Base-by-base conservation (phyloP, 2,888 invertebrate species). In the Parnassius orleans region DNA sequence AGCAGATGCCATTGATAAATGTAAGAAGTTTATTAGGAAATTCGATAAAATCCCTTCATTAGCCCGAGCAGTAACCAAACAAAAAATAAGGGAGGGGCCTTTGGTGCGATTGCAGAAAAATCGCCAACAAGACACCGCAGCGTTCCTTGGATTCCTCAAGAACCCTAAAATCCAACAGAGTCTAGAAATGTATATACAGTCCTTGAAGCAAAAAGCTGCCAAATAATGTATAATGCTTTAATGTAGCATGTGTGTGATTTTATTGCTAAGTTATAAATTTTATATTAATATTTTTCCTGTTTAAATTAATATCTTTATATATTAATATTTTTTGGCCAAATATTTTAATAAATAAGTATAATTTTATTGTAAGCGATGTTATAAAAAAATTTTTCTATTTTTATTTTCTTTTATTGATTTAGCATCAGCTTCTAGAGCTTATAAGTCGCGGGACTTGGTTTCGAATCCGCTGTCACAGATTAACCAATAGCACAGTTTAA, bases 81-180 rank as follows among this genome's bases (percentile, higher is more conserved):
- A 89, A 68, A 83, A 84, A 63, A 81, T 93, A 19, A 85, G 95
- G 19, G 80, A 81, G 11, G 82, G 74, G 0, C 87, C 91, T 12
- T 71, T 95, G 11, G 76, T 81, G 65, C 87, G 90, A 77, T 83
- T 96, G 61, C 81, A 92, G 68, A 87, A 93, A 10, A 93, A 93
- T 73, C 92, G 93, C 44, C 91, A 95, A 59, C 81, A 89, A 57
- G 97, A 97, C 81, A 78, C 93, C 2, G 90, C 94, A 12, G 79
- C 86, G 47, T 96, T 96, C 79, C 57, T 95, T 2, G 84, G 85
- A 42, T 92, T 92, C 72, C 77, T 95, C 0, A 90, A 90, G 59
- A 90, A 93, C 65, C 95, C 96, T 1, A 87, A 93, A 71, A 93
- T 96, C 0, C 97, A 97, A 79, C 93, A 94, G 72, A 93, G 93